Conservation (phyloP, 2,113 vertebrate genomes). For the Strigops habroptila region DNA sequence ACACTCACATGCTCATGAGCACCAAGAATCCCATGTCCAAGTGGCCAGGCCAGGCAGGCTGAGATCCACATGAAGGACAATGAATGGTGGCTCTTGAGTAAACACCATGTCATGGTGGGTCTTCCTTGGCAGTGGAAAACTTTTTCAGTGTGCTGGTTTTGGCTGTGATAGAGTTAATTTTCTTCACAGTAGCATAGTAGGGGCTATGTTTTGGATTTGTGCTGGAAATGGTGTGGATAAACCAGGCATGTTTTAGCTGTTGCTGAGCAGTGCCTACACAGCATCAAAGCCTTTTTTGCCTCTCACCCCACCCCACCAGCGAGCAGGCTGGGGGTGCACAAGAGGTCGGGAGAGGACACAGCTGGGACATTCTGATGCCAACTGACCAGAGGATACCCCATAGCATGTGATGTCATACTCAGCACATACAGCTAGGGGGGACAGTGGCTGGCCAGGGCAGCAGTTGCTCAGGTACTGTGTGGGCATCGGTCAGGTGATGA, state of each 20-base stretch:
- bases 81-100: neutral
- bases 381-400: neutral
- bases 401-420: accelerated
- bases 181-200: neutral
- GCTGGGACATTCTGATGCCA: neutral
- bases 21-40: neutral
- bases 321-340: neutral
- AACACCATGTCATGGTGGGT: neutral
- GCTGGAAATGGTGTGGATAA: accelerated
- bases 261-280: neutral
- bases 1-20: accelerated
- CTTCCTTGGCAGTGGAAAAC: neutral
- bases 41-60: neutral
- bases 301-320: accelerated
- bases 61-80: neutral
- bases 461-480: neutral
- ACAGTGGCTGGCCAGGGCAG: neutral
- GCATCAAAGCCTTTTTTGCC: neutral
- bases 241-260: neutral
- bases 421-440: neutral
- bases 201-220: neutral
- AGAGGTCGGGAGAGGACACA: neutral
- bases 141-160: neutral
- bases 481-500: neutral
- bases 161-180: neutral